Percentiles rank a stretch among this genome's conserved stretches.
phyloP scores from a whole-genome alignment of 2,113 vertebrate species.

The Ginglymostoma cirratum region DNA sequence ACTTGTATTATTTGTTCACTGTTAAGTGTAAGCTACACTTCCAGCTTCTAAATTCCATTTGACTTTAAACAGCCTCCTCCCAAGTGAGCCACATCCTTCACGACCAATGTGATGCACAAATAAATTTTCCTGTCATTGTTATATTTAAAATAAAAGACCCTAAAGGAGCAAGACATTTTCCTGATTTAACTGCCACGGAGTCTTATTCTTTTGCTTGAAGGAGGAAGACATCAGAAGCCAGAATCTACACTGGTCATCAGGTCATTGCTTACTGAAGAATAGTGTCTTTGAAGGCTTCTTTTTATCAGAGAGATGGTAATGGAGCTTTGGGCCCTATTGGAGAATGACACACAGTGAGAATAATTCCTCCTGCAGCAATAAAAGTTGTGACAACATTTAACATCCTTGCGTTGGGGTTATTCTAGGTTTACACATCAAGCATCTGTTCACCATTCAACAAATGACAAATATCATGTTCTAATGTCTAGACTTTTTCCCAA shows the following conservation, averaged over 20 bases:
- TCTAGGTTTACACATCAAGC: background rate
- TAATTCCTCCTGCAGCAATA: background rate
- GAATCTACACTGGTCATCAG: background rate
- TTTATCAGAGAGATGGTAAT: background rate
- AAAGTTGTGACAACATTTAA: background rate
- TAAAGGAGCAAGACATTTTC: background rate
- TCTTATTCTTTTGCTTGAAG: background rate
- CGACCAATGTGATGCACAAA: background rate
- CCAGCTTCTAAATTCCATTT: background rate
- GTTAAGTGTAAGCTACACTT: background rate
- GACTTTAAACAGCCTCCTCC: background rate
- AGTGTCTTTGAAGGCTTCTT: background rate
- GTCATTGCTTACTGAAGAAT: background rate
- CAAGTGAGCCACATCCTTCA: background rate
- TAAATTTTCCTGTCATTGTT: background rate
- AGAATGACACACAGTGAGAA: no score
- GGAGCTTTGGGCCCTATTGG: no score
- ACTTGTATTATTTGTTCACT: background rate
- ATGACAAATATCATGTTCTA: background rate
- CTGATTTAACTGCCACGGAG: background rate
- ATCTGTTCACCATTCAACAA: background rate
- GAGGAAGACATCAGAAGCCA: background rate
- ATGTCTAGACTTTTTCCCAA: background rate
- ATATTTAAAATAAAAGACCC: background rate
- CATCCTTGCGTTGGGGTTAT: background rate